A percentile compares a stretch with the other conserved stretches of the same genome.
These are phyloP conservation scores for Camelus dromedarius DNA, from an alignment of 2,113 vertebrate genomes.

Conservation along the genomic window DNA sequence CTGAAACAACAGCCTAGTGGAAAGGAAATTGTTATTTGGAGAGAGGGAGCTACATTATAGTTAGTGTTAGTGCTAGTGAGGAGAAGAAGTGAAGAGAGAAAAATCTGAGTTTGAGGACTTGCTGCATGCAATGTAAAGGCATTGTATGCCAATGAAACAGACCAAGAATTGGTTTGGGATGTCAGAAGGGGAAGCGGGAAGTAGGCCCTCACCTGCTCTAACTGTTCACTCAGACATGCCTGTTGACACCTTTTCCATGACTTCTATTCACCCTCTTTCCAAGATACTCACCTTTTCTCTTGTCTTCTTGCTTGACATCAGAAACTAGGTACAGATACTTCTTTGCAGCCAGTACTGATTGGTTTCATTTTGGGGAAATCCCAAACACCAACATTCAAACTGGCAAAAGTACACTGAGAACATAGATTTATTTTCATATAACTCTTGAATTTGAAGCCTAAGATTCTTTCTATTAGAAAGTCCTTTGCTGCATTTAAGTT, in stretches of 20 bases:
- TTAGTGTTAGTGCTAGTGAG: not conserved
- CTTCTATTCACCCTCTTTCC: not conserved
- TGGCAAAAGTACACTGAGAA: not conserved
- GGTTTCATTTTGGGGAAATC: not conserved
- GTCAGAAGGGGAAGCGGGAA: not conserved
- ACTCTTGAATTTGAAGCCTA: not conserved
- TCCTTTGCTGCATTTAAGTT: not conserved
- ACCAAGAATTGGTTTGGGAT: not conserved
- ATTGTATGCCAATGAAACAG: not conserved
- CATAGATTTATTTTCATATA: not conserved
- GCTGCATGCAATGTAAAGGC: not conserved
- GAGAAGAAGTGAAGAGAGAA: not conserved
- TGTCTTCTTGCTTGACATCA: not conserved
- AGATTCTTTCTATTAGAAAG: not conserved
- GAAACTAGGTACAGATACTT: not conserved
- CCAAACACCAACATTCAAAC: not conserved
- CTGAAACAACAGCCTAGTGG: not conserved
- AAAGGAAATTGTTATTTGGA: constrained; percentile 15
- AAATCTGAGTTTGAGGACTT: not conserved
- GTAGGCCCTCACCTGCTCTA: not conserved
- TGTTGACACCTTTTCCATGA: not conserved
- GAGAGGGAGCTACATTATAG: not conserved
- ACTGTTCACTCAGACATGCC: not conserved
- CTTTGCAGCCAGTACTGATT: not conserved
- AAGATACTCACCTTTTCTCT: not conserved